phyloP scores from a whole-genome alignment of 1,140 invertebrate species.

The Drosophila sp. region DNA sequence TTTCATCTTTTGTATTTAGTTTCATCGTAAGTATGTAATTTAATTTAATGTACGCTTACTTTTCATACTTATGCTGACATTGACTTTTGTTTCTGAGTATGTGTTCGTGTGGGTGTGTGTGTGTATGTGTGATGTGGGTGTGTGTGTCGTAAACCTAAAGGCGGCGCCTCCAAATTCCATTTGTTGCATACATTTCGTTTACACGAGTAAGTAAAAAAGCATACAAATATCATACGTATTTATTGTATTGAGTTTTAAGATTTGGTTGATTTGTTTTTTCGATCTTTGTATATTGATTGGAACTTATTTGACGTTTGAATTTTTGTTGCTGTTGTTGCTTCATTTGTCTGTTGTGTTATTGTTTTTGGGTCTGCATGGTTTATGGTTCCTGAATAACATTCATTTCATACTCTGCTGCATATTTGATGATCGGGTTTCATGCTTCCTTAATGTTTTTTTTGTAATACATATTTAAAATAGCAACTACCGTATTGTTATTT shows the following conservation, averaged over 20 bases:
- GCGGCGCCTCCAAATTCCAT: constrained; percentile 41
- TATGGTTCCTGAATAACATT: constrained; percentile 75
- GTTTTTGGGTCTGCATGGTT: constrained; percentile 54
- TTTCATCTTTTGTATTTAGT: constrained; percentile 38
- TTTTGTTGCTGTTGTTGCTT: constrained; percentile 36
- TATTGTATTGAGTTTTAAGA: constrained; percentile 51
- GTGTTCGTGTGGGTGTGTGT: constrained; percentile 40
- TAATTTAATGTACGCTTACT: constrained; percentile 57
- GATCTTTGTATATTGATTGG: constrained; percentile 51
- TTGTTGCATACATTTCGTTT: constrained; percentile 47
- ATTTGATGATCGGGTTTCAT: constrained; percentile 57
- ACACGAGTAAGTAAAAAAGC: constrained; percentile 78
- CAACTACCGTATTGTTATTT: constrained; percentile 74
- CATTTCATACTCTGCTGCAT: constrained; percentile 54
- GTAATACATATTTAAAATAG: constrained; percentile 83
- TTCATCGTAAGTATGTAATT: constrained; percentile 38
- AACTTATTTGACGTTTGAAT: constrained; percentile 57
- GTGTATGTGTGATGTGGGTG: constrained; percentile 53
- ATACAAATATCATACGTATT: constrained; percentile 78
- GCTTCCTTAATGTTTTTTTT: constrained; percentile 50
- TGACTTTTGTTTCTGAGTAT: constrained; percentile 45
- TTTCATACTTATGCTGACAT: constrained; percentile 69
- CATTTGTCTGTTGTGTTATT: constrained; percentile 28
- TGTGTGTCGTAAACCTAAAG: constrained; percentile 74
- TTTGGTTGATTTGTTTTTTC: constrained; percentile 50